Evolutionary conservation across 2,888 invertebrate genomes (phyloP).

Genomic region (Pseudococcus longispinus): DNA sequence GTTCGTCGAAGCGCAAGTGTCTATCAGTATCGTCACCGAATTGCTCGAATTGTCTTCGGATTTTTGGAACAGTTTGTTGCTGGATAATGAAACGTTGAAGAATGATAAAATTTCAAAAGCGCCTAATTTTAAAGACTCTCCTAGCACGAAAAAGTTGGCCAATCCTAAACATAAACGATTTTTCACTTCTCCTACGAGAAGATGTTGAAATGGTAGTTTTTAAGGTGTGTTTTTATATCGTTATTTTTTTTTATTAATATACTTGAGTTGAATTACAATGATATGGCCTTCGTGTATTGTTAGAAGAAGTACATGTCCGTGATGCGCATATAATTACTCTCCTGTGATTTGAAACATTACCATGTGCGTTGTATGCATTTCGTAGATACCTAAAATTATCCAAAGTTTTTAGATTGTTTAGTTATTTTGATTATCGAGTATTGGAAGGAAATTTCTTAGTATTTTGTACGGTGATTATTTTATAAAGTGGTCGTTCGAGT

Average conservation of each 20-base stretch:
- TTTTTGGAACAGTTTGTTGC: slow-evolving; percentile 78
- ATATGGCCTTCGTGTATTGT: background rate
- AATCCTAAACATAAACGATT: slow-evolving; percentile 52
- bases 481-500: background rate
- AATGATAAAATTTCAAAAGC: background rate
- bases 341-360: background rate
- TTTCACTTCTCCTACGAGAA: slow-evolving; percentile 49
- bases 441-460: background rate
- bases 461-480: background rate
- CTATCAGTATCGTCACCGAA: slow-evolving; percentile 72
- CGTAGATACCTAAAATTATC: background rate
- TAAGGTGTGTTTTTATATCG: background rate
- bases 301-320: background rate
- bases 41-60: slow-evolving; percentile 75
- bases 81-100: slow-evolving; percentile 60
- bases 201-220: background rate
- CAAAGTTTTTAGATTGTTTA: background rate
- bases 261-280: background rate
- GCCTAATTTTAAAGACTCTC: slow-evolving; percentile 4
- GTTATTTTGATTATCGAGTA: background rate
- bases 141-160: slow-evolving; percentile 31
- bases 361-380: background rate
- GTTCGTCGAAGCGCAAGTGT: slow-evolving; percentile 48
- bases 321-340: background rate
- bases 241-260: background rate